These are phyloP conservation scores for Agriopis marginaria DNA, from an alignment of 2,888 invertebrate species.

Conservation along the genomic window DNA sequence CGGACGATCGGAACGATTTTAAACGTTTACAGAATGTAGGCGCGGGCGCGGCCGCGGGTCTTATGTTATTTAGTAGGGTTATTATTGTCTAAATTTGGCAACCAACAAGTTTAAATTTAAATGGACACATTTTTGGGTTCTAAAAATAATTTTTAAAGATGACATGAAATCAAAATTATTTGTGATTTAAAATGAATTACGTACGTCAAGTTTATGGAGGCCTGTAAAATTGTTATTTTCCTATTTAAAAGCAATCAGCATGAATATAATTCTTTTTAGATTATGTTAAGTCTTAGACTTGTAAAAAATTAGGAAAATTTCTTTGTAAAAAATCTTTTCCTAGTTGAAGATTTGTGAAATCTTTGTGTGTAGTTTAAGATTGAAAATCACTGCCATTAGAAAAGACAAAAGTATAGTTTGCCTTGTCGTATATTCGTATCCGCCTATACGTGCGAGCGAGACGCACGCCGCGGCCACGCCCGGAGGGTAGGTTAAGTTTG, in stretches of 20 bases:
- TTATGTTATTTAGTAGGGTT: slow-evolving; percentile 50
- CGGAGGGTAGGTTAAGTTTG: slow-evolving; percentile 71
- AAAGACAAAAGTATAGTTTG: slow-evolving; percentile 46
- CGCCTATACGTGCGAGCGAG: slow-evolving; percentile 57
- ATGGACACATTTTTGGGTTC: background rate
- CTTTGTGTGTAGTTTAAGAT: slow-evolving; percentile 23
- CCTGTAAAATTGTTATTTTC: slow-evolving; percentile 1
- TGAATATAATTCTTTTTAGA: background rate
- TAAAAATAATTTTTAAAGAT: background rate
- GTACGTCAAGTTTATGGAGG: background rate
- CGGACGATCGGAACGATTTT: slow-evolving; percentile 64
- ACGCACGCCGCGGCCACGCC: slow-evolving; percentile 60
- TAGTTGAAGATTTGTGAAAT: slow-evolving; percentile 11
- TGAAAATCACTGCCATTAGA: slow-evolving; percentile 38
- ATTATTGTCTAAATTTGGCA: slow-evolving; percentile 39
- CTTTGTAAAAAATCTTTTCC: background rate
- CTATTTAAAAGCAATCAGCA: slow-evolving; percentile 1
- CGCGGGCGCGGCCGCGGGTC: slow-evolving; percentile 47
- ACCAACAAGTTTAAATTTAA: slow-evolving; percentile 21
- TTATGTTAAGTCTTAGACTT: slow-evolving; percentile 2
- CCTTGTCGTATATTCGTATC: slow-evolving; percentile 51
- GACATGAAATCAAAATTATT: background rate
- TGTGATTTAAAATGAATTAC: background rate
- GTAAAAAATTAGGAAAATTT: background rate
- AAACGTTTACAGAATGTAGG: slow-evolving; percentile 52